These are phyloP conservation scores for Amblyteles armatorius DNA, from an alignment of 2,888 invertebrate species.

Conservation along the genomic window DNA sequence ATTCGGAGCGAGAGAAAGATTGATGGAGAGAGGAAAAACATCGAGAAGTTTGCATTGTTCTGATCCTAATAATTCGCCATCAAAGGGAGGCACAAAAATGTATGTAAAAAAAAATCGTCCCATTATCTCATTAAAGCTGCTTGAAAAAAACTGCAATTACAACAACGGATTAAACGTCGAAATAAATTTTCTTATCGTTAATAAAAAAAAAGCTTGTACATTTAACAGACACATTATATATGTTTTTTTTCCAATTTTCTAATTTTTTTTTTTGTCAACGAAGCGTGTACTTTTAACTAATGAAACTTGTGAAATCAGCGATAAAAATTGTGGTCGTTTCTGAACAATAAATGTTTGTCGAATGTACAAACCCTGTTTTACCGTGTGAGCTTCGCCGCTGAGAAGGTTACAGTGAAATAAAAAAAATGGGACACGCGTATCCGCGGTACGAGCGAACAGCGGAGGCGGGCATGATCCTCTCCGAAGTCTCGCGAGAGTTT, in stretches of 20 bases:
- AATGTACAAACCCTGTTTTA: neutral
- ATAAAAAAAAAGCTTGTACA: too few relatives aligned
- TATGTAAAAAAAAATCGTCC: neutral
- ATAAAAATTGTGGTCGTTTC: neutral
- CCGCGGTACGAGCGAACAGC: slow-evolving; percentile 32
- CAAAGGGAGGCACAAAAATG: neutral
- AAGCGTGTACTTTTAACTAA: too few relatives aligned
- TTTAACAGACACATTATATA: too few relatives aligned
- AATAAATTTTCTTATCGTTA: too few relatives aligned
- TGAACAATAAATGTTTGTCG: neutral
- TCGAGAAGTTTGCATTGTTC: slow-evolving; percentile 10
- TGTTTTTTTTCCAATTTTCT: too few relatives aligned
- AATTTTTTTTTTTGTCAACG: too few relatives aligned
- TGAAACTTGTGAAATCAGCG: too few relatives aligned
- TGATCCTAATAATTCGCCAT: neutral
- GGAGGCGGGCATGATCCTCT: slow-evolving; percentile 36
- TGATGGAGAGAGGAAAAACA: neutral
- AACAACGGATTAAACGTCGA: neutral
- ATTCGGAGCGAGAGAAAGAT: slow-evolving; percentile 16
- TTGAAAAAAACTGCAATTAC: neutral
- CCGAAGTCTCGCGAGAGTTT: slow-evolving; percentile 44
- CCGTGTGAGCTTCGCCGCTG: neutral
- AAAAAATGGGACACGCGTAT: slow-evolving; percentile 10
- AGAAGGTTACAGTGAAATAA: neutral
- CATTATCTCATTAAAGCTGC: neutral